Evolutionary conservation across 2,797 vertebrate genomes (phyloP).

Genomic region (Threskiornis aethiopicus): DNA sequence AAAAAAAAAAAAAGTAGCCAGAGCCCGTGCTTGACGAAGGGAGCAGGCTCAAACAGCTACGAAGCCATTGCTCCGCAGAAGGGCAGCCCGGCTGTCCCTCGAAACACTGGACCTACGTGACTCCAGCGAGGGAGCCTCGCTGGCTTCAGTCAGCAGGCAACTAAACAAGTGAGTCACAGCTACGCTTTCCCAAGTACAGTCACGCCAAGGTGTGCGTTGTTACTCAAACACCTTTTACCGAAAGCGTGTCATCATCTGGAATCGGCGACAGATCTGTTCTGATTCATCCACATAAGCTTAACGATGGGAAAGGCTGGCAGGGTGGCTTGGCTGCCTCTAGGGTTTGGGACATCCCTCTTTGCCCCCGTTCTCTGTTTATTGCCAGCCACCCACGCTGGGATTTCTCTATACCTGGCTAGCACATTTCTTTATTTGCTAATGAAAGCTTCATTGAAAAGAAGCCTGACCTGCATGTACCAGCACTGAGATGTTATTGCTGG

Average conservation of each 20-base stretch:
- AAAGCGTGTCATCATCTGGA: background rate
- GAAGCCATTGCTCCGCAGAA: fast-evolving
- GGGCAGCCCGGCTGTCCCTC: background rate
- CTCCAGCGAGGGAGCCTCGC: background rate
- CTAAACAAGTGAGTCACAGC: background rate
- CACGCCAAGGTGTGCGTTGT: background rate
- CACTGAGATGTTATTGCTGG: fast-evolving
- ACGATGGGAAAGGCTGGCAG: fast-evolving
- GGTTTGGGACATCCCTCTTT: background rate
- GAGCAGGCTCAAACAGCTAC: background rate
- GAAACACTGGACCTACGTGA: fast-evolving
- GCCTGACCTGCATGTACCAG: background rate
- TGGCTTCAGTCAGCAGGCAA: background rate
- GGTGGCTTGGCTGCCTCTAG: background rate
- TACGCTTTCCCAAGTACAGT: background rate
- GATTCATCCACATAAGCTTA: background rate
- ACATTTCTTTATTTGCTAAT: background rate
- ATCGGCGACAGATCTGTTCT: background rate
- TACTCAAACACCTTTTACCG: background rate
- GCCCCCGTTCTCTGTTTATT: background rate
- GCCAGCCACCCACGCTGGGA: background rate
- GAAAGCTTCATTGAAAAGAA: background rate
- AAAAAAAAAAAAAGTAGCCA: background rate
- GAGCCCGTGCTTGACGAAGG: background rate
- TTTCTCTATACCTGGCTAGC: background rate